Conservation (phyloP, 64 coral and sea anemone genomes). For the Pocillopora damicornis region DNA sequence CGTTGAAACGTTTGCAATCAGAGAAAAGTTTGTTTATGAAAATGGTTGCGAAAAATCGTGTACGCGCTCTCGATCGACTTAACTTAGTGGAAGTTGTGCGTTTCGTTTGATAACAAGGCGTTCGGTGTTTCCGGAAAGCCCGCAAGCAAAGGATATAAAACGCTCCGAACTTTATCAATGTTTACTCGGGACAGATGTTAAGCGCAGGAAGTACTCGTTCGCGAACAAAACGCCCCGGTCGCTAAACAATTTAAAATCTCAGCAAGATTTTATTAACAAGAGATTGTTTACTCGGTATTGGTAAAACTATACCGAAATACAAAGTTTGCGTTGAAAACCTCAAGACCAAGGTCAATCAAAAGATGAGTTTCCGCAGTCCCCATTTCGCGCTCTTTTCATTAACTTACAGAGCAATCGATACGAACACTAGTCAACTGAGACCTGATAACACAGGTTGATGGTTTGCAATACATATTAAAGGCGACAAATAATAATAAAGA, state of each 20-base stretch:
- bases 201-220: slow-evolving; percentile 31
- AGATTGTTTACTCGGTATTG: slow-evolving; percentile 28
- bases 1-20: neutral
- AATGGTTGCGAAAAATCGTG: neutral
- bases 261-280: slow-evolving; percentile 49
- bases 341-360: neutral
- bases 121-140: slow-evolving; percentile 24
- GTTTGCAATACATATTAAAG: slow-evolving; percentile 8
- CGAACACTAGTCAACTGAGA: neutral
- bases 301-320: slow-evolving; percentile 28
- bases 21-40: neutral
- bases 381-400: neutral
- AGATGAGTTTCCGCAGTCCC: neutral
- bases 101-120: slow-evolving; percentile 25
- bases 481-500: slow-evolving; percentile 13
- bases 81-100: slow-evolving; percentile 31
- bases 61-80: slow-evolving; percentile 8
- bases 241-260: slow-evolving; percentile 37
- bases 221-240: slow-evolving; percentile 35
- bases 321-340: neutral
- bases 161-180: slow-evolving; percentile 38
- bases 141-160: slow-evolving; percentile 40
- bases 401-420: slow-evolving; percentile 8
- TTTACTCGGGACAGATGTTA: slow-evolving; percentile 40
- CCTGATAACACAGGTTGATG: neutral